phyloP scores from a whole-genome alignment of 2,888 invertebrate species.

The Geotrupes spiniger region DNA sequence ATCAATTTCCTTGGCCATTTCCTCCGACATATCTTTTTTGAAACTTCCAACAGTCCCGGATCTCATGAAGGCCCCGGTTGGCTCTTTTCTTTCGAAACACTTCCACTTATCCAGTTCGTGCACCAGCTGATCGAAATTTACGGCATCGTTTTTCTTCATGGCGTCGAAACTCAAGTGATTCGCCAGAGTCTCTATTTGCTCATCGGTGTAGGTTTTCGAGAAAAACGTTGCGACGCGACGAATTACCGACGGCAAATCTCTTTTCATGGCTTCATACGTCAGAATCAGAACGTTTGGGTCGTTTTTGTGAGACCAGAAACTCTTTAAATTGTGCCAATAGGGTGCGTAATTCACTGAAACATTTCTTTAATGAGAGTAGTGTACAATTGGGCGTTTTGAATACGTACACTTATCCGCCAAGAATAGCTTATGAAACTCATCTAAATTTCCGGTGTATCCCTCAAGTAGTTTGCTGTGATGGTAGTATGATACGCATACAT shows the following conservation, averaged over 20 bases:
- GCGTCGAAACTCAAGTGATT: constrained; percentile 53
- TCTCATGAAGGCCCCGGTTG: constrained; percentile 49
- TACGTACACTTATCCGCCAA: constrained; percentile 57
- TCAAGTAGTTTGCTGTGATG: constrained; percentile 63
- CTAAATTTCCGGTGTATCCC: constrained; percentile 55
- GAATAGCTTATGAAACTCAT: constrained; percentile 61
- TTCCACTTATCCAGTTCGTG: constrained; percentile 12
- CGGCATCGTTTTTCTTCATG: constrained; percentile 55
- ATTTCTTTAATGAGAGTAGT: not conserved
- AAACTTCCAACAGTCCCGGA: constrained; percentile 49
- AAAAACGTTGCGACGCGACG: constrained; percentile 48
- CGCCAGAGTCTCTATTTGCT: constrained; percentile 44
- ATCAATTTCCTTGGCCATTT: constrained; percentile 69
- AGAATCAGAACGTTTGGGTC: constrained; percentile 41
- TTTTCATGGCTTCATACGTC: constrained; percentile 41
- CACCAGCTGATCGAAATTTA: constrained; percentile 43
- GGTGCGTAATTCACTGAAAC: constrained; percentile 35
- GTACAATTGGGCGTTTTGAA: not conserved
- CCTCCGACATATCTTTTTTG: constrained; percentile 61
- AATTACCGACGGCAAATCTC: constrained; percentile 50
- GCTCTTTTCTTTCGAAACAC: constrained; percentile 37
- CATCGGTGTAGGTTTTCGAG: constrained; percentile 40
- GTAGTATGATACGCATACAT: constrained; percentile 68
- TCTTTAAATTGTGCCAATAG: constrained; percentile 40
- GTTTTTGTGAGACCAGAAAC: constrained; percentile 42